These are phyloP conservation scores for Poeciliopsis gracilis DNA, from an alignment of 2,797 vertebrate genomes.

Conservation along the genomic window DNA sequence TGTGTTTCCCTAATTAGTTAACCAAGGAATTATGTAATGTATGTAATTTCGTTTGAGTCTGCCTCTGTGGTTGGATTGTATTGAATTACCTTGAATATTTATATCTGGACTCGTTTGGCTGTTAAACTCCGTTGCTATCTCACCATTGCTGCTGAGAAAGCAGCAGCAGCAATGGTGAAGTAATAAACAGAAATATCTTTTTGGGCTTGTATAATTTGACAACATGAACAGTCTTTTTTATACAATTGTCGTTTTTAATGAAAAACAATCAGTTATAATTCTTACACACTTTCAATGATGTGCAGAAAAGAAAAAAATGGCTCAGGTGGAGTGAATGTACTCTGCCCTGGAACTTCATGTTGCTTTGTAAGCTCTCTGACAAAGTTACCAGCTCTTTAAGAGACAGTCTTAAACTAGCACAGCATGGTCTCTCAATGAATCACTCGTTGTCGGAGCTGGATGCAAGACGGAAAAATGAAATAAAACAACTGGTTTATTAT, in stretches of 20 bases:
- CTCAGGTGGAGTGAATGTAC: constrained; percentile 20
- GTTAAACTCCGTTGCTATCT: neutral
- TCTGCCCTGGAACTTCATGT: constrained; percentile 25
- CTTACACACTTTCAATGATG: neutral
- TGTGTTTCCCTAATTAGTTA: neutral
- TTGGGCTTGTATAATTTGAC: neutral
- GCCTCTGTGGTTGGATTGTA: neutral
- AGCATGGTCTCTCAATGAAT: constrained; percentile 74
- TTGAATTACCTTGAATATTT: neutral
- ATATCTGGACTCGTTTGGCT: neutral
- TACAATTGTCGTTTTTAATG: neutral
- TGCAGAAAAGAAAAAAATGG: constrained; percentile 1
- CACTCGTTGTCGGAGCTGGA: constrained; percentile 62
- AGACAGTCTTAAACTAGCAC: constrained; percentile 58
- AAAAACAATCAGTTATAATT: neutral
- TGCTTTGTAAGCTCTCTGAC: constrained; percentile 45
- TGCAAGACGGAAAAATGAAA: constrained; percentile 62
- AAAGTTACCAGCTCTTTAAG: constrained; percentile 47
- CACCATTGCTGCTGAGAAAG: neutral
- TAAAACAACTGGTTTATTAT: constrained; percentile 70
- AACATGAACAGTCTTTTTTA: neutral
- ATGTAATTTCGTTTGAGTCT: neutral
- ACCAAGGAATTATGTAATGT: neutral
- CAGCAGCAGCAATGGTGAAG: neutral
- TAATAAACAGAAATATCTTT: neutral